Evolutionary conservation across 2,888 invertebrate species (phyloP).

Genomic region (Oxycera nigricornis): DNA sequence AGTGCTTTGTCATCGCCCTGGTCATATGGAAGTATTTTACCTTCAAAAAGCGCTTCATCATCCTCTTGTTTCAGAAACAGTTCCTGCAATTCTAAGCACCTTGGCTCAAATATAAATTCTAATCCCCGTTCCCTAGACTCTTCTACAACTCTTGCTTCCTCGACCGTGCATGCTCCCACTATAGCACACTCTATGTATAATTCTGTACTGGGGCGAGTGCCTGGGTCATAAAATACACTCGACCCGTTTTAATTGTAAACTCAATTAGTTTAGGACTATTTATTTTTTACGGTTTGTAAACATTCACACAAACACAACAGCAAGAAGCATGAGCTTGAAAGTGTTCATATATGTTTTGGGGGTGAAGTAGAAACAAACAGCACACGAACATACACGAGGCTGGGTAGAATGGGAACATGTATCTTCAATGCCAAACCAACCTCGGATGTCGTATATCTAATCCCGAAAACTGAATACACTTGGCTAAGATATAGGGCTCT

Average conservation of each 20-base stretch:
- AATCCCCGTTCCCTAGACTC: neutral
- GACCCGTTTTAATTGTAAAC: conserved; percentile 46
- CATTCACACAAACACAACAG: conserved; percentile 32
- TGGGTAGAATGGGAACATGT: conserved; percentile 7
- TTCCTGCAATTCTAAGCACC: conserved; percentile 31
- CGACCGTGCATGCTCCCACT: neutral
- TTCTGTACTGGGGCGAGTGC: neutral
- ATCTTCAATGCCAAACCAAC: conserved; percentile 16
- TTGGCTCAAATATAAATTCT: conserved; percentile 27
- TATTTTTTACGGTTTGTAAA: conserved; percentile 49
- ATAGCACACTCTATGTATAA: neutral
- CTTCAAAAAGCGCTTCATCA: conserved; percentile 30
- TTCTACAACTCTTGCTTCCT: neutral
- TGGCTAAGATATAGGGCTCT: neutral
- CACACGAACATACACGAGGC: neutral
- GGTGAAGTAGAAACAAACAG: no score
- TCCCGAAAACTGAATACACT: conserved; percentile 5
- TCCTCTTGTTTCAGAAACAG: conserved; percentile 32
- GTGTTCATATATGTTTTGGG: no score
- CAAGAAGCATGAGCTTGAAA: neutral
- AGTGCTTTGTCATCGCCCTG: conserved; percentile 27
- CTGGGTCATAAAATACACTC: conserved; percentile 36
- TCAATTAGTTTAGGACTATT: conserved; percentile 50
- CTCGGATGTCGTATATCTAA: conserved; percentile 18
- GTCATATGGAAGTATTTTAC: conserved; percentile 33